Conservation (phyloP, 2,113 vertebrate species). For the Forbesichthys agassizii region DNA sequence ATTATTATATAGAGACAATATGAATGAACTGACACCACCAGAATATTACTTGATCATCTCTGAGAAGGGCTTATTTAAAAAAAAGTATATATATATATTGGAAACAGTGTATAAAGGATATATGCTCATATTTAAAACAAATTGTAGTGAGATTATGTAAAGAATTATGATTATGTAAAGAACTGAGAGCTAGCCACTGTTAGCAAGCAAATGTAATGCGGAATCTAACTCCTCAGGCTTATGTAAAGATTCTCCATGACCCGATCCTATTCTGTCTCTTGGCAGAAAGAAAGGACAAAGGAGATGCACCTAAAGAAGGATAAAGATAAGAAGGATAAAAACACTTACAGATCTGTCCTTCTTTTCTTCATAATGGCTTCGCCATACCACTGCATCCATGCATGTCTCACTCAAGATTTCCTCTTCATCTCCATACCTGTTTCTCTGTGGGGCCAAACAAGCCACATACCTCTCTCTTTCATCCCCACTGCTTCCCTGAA, state of each 20-base stretch:
- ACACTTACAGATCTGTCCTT: slow-evolving; percentile 10
- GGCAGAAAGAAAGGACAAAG: slow-evolving; percentile 1
- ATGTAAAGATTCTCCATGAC: background rate
- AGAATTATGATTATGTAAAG: too few species aligned
- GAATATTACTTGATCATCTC: background rate
- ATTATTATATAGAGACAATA: background rate
- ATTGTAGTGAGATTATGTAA: too few species aligned
- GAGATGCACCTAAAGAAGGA: background rate
- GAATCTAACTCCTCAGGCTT: background rate
- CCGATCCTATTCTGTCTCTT: background rate
- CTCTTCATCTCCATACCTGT: slow-evolving; percentile 1
- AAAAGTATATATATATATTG: background rate
- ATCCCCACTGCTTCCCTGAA: slow-evolving; percentile 30
- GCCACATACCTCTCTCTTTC: slow-evolving; percentile 49
- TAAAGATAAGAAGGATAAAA: background rate
- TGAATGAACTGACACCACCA: background rate
- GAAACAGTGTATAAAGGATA: background rate
- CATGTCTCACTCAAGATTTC: background rate
- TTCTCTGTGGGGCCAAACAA: slow-evolving; percentile 6
- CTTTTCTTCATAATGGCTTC: slow-evolving; percentile 5
- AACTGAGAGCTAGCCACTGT: background rate
- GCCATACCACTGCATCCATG: background rate
- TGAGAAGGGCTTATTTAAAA: background rate
- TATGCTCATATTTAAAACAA: too few species aligned
- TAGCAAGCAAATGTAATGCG: background rate